Evolutionary conservation across 2,797 vertebrate genomes (phyloP).

Genomic region (Schizopygopsis pylzovi): DNA sequence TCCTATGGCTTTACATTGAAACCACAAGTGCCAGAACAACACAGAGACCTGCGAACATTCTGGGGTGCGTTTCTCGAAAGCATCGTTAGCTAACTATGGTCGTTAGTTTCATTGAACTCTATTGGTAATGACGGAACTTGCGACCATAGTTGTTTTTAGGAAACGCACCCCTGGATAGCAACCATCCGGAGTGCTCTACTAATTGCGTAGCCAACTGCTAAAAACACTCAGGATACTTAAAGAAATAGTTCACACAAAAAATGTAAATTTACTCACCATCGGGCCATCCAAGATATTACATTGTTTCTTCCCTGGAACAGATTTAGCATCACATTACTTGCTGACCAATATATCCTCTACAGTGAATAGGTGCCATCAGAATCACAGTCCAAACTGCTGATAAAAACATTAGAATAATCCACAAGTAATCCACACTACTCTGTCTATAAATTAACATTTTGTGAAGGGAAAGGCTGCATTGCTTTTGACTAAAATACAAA

Average conservation of each 20-base stretch:
- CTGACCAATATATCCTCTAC: not conserved
- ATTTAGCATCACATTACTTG: not conserved
- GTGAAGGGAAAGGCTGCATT: not conserved
- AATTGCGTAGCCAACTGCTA: not conserved
- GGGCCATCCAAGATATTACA: not conserved
- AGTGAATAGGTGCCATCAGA: not conserved
- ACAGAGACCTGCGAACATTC: too few species aligned
- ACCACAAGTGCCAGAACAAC: not conserved
- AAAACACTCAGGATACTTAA: not conserved
- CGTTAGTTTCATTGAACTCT: too few species aligned
- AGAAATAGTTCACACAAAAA: not conserved
- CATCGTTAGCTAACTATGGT: too few species aligned
- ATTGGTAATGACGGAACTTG: too few species aligned
- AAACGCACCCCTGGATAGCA: not conserved
- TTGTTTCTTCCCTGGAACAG: not conserved
- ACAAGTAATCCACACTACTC: not conserved
- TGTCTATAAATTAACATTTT: not conserved
- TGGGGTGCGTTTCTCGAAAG: too few species aligned
- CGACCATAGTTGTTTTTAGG: too few species aligned
- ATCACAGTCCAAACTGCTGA: not conserved
- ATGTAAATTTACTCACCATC: not conserved
- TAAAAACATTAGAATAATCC: not conserved
- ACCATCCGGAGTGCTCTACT: not conserved
- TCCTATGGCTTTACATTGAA: not conserved
- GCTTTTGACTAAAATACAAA: too few species aligned